Conservation (phyloP, 1,140 invertebrate species). For the Platyura marginata region DNA sequence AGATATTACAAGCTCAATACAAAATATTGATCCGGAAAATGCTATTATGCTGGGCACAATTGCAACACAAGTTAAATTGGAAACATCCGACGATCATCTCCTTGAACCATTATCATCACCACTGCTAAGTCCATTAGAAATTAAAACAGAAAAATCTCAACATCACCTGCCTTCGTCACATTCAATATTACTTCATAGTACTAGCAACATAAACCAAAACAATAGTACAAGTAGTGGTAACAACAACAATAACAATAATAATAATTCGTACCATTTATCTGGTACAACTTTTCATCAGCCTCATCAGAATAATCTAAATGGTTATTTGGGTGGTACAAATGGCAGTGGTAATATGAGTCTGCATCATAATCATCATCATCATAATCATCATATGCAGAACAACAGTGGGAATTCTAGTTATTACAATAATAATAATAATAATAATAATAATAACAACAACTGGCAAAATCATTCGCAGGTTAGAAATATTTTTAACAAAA, state of each 20-base stretch:
- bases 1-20: constrained; percentile 72
- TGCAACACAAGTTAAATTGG: constrained; percentile 44
- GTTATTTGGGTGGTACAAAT: background rate
- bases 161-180: constrained; percentile 7
- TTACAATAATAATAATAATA: background rate
- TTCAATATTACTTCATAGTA: constrained; percentile 6
- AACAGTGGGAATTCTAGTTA: constrained; percentile 6
- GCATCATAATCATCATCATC: background rate
- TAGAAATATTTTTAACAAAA: background rate
- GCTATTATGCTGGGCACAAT: constrained; percentile 57
- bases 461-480: constrained; percentile 3
- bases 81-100: constrained; percentile 41
- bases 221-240: background rate
- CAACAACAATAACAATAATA: background rate
- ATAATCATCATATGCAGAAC: constrained; percentile 20
- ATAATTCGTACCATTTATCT: background rate
- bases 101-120: constrained; percentile 32
- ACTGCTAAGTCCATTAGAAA: constrained; percentile 49
- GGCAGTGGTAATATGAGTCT: background rate
- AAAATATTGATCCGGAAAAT: constrained; percentile 73
- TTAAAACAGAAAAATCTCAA: constrained; percentile 39
- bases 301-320: constrained; percentile 7
- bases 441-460: too few species aligned
- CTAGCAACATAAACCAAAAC: background rate
- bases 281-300: constrained; percentile 5